Percentiles rank a stretch among this genome's conserved stretches.
Evolutionary conservation across 2,797 vertebrate genomes (phyloP).

Genomic region (Zonotrichia albicollis): DNA sequence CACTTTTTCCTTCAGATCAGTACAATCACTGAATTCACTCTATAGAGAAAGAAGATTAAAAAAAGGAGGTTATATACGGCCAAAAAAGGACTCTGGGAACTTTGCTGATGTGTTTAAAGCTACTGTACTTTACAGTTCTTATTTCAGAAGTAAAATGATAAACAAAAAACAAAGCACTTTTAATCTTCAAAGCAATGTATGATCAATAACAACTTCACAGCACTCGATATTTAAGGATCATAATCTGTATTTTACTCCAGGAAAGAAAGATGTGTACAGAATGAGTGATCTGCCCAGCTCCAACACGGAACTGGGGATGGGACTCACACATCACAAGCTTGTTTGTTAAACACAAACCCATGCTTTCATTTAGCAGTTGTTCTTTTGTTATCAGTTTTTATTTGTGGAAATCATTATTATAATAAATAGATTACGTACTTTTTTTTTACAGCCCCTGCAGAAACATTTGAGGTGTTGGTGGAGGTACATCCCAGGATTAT

Average conservation of each 20-base stretch:
- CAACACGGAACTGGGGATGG: not conserved
- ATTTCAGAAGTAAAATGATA: constrained; percentile 50
- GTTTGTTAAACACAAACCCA: not conserved
- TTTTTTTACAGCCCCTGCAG: not conserved
- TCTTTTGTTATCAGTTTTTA: not conserved
- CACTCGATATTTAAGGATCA: not conserved
- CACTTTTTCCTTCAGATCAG: constrained; percentile 4
- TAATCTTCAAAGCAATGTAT: constrained; percentile 42
- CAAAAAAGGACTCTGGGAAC: constrained; percentile 16
- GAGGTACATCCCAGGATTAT: not conserved
- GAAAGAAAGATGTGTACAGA: not conserved
- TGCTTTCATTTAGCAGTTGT: not conserved
- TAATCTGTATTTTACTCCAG: constrained; percentile 33
- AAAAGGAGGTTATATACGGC: not conserved
- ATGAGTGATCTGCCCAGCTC: not conserved
- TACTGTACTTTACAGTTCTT: not conserved
- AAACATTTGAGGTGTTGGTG: not conserved
- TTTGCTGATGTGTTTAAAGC: constrained; percentile 3
- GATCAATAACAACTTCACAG: constrained; percentile 50
- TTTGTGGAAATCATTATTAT: not conserved
- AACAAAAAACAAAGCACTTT: constrained; percentile 57
- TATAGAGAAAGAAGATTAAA: constrained; percentile 11
- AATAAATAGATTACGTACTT: not conserved
- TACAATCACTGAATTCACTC: not conserved
- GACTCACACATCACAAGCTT: not conserved